Conservation (phyloP, 2,797 vertebrate genomes). For the Spea hammondii region DNA sequence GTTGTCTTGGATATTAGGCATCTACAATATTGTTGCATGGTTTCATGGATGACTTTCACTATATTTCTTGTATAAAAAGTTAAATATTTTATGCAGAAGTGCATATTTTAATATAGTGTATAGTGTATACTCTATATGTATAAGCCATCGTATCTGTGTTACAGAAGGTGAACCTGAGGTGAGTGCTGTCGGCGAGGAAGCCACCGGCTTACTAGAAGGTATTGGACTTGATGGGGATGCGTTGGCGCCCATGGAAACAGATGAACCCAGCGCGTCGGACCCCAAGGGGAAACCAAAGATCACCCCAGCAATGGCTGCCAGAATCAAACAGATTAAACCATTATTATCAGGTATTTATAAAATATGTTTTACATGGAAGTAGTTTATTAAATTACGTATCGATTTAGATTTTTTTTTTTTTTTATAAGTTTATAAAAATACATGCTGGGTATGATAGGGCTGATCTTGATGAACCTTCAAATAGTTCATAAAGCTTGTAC, state of each 20-base stretch:
- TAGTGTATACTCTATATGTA: not conserved
- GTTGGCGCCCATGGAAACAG: conserved; percentile 93
- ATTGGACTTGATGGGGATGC: conserved; percentile 90
- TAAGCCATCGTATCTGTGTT: not conserved
- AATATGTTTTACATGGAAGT: no score
- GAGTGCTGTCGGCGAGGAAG: conserved; percentile 68
- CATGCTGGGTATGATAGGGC: no score
- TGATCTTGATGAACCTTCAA: no score
- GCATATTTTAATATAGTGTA: no score
- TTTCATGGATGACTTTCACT: not conserved
- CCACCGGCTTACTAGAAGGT: conserved; percentile 87
- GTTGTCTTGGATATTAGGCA: no score
- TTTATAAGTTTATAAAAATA: no score
- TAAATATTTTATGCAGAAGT: no score
- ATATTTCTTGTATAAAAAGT: not conserved
- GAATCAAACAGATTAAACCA: conserved; percentile 96
- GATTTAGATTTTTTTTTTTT: no score
- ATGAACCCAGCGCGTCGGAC: conserved; percentile 85
- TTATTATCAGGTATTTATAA: conserved; percentile 81
- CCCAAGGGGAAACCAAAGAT: conserved; percentile 92
- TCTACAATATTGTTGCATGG: no score
- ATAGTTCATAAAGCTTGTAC: no score
- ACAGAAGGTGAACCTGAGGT: conserved; percentile 76
- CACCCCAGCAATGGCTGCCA: conserved; percentile 94
- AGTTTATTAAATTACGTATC: no score